A percentile compares a stretch with the other conserved stretches of the same genome.
Conservation (phyloP, 2,888 invertebrate species). For the Sepiola atlantica region DNA sequence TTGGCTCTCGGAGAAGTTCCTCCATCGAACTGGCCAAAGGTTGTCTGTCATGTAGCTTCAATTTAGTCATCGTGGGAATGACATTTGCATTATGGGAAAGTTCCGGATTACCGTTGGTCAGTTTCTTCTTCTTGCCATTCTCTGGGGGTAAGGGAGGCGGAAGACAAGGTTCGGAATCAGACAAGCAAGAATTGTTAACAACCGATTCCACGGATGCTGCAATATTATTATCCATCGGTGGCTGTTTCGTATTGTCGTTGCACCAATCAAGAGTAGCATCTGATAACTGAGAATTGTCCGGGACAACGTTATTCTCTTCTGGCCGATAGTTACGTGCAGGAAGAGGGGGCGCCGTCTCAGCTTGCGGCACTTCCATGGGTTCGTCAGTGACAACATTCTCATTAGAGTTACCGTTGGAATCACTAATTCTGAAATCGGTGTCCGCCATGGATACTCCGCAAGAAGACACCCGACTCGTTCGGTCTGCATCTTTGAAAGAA, state of each 20-base stretch:
- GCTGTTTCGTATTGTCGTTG: constrained; percentile 8
- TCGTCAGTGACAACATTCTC: neutral
- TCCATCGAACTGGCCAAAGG: constrained; percentile 41
- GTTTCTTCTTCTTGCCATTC: constrained; percentile 22
- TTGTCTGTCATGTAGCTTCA: neutral
- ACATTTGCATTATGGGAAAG: constrained; percentile 39
- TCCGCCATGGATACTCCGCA: neutral
- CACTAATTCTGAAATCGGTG: neutral
- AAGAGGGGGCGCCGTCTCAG: neutral
- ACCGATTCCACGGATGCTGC: neutral
- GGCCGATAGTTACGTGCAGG: constrained; percentile 44
- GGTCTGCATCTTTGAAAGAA: constrained; percentile 34
- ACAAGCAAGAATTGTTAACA: constrained; percentile 6
- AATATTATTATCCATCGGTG: neutral
- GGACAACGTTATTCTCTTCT: neutral
- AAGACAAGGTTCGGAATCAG: constrained; percentile 38
- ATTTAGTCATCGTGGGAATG: constrained; percentile 36
- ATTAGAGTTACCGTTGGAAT: constrained; percentile 41
- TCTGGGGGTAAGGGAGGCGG: constrained; percentile 22
- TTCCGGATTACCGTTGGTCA: neutral
- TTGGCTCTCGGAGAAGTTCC: neutral
- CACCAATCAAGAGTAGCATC: neutral
- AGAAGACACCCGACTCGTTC: neutral
- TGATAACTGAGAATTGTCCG: neutral
- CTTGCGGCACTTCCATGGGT: neutral